These are phyloP conservation scores for Piaya cayana DNA, from an alignment of 2,113 vertebrate species.

Conservation along the genomic window DNA sequence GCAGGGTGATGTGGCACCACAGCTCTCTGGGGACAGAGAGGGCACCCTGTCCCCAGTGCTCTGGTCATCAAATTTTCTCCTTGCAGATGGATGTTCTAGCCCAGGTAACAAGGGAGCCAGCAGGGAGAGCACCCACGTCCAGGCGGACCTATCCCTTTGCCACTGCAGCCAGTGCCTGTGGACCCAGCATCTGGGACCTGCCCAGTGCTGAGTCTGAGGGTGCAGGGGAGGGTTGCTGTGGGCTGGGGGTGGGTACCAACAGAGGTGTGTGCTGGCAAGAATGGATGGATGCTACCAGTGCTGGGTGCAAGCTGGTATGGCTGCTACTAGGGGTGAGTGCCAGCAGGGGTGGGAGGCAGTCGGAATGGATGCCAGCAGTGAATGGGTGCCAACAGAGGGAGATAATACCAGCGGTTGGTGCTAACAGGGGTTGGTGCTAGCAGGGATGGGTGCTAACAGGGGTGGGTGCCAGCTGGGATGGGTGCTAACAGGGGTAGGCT, in stretches of 20 bases:
- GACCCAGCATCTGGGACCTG: background rate
- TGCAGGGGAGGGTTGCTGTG: background rate
- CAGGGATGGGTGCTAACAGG: background rate
- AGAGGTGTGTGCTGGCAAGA: background rate
- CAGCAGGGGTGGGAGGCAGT: background rate
- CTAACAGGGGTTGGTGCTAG: too few relatives aligned
- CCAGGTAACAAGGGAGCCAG: background rate
- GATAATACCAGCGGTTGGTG: too few relatives aligned
- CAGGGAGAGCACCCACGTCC: background rate
- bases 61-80: background rate
- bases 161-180: fast-evolving
- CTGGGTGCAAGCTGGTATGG: background rate
- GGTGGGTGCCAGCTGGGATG: too few relatives aligned
- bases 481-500: background rate
- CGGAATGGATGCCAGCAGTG: background rate
- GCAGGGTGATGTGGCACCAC: fast-evolving
- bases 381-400: too few relatives aligned
- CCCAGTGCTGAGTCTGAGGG: background rate
- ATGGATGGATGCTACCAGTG: background rate
- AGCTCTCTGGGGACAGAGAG: background rate
- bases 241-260: background rate
- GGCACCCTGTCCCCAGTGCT: fast-evolving
- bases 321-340: background rate
- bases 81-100: constrained; percentile 24
- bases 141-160: background rate